Conservation (phyloP, 1,140 invertebrate species). For the Aphidius ervi region DNA sequence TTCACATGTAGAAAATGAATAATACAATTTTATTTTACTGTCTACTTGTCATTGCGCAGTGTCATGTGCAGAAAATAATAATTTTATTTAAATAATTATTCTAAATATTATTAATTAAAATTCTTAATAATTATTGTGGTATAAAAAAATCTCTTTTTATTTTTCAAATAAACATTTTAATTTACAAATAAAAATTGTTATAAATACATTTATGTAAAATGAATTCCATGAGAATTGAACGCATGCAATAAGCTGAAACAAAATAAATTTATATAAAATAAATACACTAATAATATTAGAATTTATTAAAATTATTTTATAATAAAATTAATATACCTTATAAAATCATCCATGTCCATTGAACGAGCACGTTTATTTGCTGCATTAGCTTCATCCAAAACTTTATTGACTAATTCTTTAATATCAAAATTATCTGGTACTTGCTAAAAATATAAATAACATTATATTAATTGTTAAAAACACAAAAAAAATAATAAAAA, state of each 20-base stretch:
- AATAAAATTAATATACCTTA: slow-evolving; percentile 57
- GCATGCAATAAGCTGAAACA: slow-evolving; percentile 71
- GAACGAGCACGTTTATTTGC: slow-evolving; percentile 80
- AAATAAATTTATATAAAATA: slow-evolving; percentile 25
- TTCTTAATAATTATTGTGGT: neutral
- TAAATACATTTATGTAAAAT: slow-evolving; percentile 61
- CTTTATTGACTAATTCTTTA: slow-evolving; percentile 75
- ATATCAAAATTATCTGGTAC: slow-evolving; percentile 80
- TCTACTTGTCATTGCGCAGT: too few relatives aligned
- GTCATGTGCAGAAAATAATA: too few relatives aligned
- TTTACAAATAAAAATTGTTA: neutral
- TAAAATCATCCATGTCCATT: slow-evolving; percentile 97
- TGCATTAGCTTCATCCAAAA: slow-evolving; percentile 65
- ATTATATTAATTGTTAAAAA: too few relatives aligned
- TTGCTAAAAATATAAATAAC: slow-evolving; percentile 57
- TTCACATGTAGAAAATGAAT: too few relatives aligned
- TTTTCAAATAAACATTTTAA: neutral
- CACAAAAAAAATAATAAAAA: neutral
- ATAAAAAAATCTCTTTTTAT: neutral
- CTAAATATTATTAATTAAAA: neutral
- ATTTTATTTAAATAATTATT: too few relatives aligned
- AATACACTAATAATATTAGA: neutral
- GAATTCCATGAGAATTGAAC: slow-evolving; percentile 86
- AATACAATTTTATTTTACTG: too few relatives aligned
- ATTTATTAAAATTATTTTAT: slow-evolving; percentile 18